Evolutionary conservation across 2,797 vertebrate species (phyloP).

Genomic region (Adrianichthys oophorus): DNA sequence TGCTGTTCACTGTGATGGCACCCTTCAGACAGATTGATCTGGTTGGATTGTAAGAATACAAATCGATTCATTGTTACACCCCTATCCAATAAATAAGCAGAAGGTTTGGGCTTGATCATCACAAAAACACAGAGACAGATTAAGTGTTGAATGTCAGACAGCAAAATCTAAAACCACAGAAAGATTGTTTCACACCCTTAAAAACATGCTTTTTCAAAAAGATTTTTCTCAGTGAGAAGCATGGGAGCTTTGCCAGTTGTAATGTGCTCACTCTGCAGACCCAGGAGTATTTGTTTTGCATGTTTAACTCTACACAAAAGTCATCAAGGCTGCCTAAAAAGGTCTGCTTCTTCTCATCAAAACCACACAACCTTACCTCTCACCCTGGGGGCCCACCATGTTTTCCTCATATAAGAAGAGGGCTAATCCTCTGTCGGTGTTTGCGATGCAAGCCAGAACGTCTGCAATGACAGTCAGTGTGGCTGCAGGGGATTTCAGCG

Average conservation of each 20-base stretch:
- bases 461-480: constrained; percentile 87
- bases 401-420: constrained; percentile 87
- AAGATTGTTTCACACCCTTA: no score
- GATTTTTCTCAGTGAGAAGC: no score
- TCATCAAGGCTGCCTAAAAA: not conserved
- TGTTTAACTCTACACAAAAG: constrained; percentile 10
- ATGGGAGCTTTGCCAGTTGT: not conserved
- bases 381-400: constrained; percentile 59
- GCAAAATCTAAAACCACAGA: no score
- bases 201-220: no score
- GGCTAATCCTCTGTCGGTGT: constrained; percentile 85
- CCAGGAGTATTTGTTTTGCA: constrained; percentile 20
- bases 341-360: constrained; percentile 1
- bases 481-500: constrained; percentile 79
- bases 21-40: no score
- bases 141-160: no score
- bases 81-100: no score
- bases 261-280: constrained; percentile 23
- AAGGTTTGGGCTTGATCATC: no score
- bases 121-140: no score
- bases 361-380: constrained; percentile 74
- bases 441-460: constrained; percentile 87
- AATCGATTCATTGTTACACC: no score
- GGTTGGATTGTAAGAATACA: no score
- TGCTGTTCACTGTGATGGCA: no score